Base-by-base conservation (phyloP, 1,140 invertebrate genomes). In the Plutomurus gul region DNA sequence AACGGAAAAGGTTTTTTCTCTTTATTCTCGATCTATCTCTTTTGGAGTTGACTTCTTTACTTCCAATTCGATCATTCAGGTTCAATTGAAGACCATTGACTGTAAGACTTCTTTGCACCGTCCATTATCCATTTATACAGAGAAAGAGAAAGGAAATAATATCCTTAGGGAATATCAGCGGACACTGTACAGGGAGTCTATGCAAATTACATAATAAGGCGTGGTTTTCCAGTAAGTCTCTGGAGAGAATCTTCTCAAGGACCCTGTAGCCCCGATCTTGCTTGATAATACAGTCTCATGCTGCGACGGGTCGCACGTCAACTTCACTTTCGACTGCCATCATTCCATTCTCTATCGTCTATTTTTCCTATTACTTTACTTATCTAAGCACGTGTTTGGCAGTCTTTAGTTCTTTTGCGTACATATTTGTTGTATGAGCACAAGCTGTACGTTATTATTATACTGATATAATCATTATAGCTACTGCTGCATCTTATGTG, bases 11-110 rank as follows among this genome's bases (percentile, higher is more conserved):
- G 16, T 16, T 30, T 30, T 65, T 27, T 65, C 56, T 18, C 13
- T 30, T 30, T 65, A 10, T 51, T 11, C 47, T 47, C 47, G 8
- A 51, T 8, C 20, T 8, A 47, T 4, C n/a, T 47, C 56, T 2
- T 65, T 36, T 18, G 16, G 30, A 65, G 30, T 30, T 30, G 27
- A 65, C 47, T 51, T 51, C 47, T 51, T 51, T 51, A 25, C 51
- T 27, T 60, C 51, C 51, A 65, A 65, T 65, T 65, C 56, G 56
- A 65, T 65, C 56, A 16, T 65, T 65, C 27, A 65, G 18, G 13
- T 65, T 30, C 56, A 30, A 65, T 65, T 65, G 56, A 65, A 65
- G 56, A 65, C 56, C 36, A 65, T 65, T 65, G 56, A 65, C 56
- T 65, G 22, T 33, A 33, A 65, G 56, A 65, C 25, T 65, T n/a